Base-by-base conservation (phyloP, 1,140 invertebrate species). In the Dolichoris vasculosae region DNA sequence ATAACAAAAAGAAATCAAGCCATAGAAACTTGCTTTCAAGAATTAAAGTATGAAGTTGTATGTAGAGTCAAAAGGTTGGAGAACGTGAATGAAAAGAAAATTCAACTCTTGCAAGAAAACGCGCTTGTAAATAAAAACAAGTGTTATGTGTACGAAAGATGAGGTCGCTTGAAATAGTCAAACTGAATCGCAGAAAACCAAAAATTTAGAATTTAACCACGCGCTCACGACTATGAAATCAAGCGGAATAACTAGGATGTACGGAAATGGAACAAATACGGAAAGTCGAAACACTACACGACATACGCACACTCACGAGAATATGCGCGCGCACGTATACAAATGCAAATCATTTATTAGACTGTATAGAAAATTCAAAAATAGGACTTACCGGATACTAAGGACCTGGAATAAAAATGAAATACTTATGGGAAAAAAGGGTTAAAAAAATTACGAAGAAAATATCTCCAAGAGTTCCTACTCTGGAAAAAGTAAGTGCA, bases 1-100 rank as follows among this genome's bases (percentile, higher is more conserved):
- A 32, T 40, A 64, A 82, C 79, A 40, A 59, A 67, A 81, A 55
- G n/a, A 82, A 82, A 82, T 51, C 67, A 80, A 82, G 59, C 32
- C 79, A 46, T 38, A 40, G 76, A n/a, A 43, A 64, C n/a, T 43
- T 35, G 46, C 32, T 48, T 3, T 64, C 11, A 2, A 17, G 46
- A 43, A 51, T n/a, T 0, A 38, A 63, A 59, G 26, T 73, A 43
- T 15, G 40, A 35, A 80, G 20, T 75, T 17, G 32, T 48, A 80
- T 75, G 2, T 43, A 84, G 9, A 71, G 23, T 84, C 51, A 84
- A 81, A 46, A 40, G 38, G 59, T 0, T 30, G 32, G 38, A 63
- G 63, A 35, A 75, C 26, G 30, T 81, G 69, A 76, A 81, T 81
- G 84, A 81, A 76, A 63, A 26, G 43, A 71, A 79, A 64, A 78